A percentile compares a stretch with the other conserved stretches of the same genome.
Evolutionary conservation across 2,113 vertebrate species (phyloP).

Genomic region (Columbina picui): DNA sequence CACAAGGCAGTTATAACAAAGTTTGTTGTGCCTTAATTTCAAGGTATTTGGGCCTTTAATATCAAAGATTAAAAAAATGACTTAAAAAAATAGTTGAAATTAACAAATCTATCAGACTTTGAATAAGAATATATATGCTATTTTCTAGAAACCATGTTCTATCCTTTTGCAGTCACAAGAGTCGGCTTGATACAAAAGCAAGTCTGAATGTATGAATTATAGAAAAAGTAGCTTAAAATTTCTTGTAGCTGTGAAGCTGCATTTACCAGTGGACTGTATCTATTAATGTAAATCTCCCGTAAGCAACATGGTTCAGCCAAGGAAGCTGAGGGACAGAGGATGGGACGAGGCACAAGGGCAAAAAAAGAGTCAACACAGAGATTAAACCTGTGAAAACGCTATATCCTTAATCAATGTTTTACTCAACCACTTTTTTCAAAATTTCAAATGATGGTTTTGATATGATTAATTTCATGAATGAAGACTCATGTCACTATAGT

Average conservation of each 20-base stretch:
- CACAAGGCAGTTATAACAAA: background rate
- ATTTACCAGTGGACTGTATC: background rate
- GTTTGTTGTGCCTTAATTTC: background rate
- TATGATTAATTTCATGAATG: background rate
- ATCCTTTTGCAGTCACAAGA: background rate
- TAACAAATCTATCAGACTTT: background rate
- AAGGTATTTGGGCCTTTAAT: background rate
- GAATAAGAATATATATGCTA: background rate
- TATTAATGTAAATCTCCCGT: background rate
- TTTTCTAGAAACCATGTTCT: background rate
- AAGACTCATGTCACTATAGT: background rate
- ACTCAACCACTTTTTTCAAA: background rate
- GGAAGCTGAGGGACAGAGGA: background rate
- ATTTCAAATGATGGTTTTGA: background rate
- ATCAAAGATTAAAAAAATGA: background rate
- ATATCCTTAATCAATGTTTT: background rate
- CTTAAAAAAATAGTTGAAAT: background rate
- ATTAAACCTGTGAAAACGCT: background rate
- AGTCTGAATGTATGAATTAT: background rate
- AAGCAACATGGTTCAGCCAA: background rate
- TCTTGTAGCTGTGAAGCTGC: background rate
- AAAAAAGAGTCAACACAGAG: background rate
- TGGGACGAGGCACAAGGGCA: background rate
- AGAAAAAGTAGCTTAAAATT: background rate
- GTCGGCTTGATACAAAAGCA: background rate